Evolutionary conservation across 1,140 invertebrate genomes (phyloP).

Genomic region (Ceratoteleas bidentatus): DNA sequence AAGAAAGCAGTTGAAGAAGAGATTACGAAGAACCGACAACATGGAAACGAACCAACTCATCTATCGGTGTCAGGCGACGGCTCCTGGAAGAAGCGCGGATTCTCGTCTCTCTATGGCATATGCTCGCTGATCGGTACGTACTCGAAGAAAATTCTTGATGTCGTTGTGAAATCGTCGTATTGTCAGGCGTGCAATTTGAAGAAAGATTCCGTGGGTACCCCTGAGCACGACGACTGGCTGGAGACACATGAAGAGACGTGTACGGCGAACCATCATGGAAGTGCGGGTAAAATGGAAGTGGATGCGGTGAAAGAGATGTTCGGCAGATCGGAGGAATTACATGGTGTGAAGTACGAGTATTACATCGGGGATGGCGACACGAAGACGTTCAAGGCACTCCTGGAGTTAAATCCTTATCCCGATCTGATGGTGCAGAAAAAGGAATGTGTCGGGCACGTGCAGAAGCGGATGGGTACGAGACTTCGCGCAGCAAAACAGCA

Average conservation of each 20-base stretch:
- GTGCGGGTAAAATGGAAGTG: conserved; percentile 9
- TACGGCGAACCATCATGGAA: background rate
- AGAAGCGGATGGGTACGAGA: no score
- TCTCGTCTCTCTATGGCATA: conserved; percentile 19
- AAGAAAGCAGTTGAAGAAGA: conserved; percentile 5
- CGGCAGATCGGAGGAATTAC: background rate
- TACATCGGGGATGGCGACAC: conserved; percentile 2
- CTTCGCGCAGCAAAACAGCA: no score
- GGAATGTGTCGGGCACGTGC: no score
- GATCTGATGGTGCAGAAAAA: background rate
- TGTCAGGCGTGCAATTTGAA: conserved; percentile 12
- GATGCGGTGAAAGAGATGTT: conserved; percentile 7
- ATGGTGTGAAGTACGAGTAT: conserved; percentile 4
- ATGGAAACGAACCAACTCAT: conserved; percentile 27
- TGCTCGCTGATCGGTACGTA: conserved; percentile 12
- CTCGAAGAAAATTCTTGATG: conserved; percentile 30
- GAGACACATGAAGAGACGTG: conserved; percentile 1
- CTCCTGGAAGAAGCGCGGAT: conserved; percentile 26
- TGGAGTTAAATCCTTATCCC: background rate
- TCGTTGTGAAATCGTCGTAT: conserved; percentile 19
- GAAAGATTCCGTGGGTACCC: conserved; percentile 4
- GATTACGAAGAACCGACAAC: conserved; percentile 19
- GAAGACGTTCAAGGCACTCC: conserved; percentile 1
- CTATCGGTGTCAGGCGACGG: conserved; percentile 30
- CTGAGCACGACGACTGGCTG: background rate